Percentiles rank a stretch among this genome's conserved stretches.
Conservation (phyloP, 1,140 invertebrate species). For the Hyphantria cunea region DNA sequence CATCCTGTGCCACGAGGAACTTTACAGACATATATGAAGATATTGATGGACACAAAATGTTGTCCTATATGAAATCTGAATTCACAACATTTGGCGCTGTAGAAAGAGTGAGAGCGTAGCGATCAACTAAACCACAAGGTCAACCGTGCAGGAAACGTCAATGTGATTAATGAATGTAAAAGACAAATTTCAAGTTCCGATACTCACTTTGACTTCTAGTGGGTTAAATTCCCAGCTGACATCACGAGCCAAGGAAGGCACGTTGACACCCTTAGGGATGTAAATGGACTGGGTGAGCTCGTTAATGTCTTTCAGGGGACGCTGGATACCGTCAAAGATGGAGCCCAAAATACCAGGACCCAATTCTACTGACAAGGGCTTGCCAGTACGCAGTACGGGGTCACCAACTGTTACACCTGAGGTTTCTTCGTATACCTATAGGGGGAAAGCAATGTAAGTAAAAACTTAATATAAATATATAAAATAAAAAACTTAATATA, state of each 20-base stretch:
- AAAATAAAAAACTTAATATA: too few relatives aligned
- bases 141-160: too few relatives aligned
- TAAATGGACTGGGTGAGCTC: conserved; percentile 98
- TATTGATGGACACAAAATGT: too few relatives aligned
- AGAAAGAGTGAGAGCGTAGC: too few relatives aligned
- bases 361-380: conserved; percentile 98
- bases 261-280: conserved; percentile 99
- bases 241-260: conserved; percentile 93
- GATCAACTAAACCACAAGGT: too few relatives aligned
- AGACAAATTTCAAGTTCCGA: too few relatives aligned
- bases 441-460: background rate
- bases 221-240: conserved; percentile 97
- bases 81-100: too few relatives aligned
- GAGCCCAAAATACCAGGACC: conserved; percentile 99
- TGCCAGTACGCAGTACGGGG: conserved; percentile 98
- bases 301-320: conserved; percentile 98
- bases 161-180: too few relatives aligned
- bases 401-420: conserved; percentile 99
- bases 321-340: conserved; percentile 99
- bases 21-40: too few relatives aligned
- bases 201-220: conserved; percentile 87
- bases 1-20: too few relatives aligned
- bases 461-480: too few relatives aligned
- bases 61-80: too few relatives aligned
- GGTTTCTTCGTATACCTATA: conserved; percentile 98